phyloP scores from a whole-genome alignment of 2,888 invertebrate species.

The Xestia c-nigrum region DNA sequence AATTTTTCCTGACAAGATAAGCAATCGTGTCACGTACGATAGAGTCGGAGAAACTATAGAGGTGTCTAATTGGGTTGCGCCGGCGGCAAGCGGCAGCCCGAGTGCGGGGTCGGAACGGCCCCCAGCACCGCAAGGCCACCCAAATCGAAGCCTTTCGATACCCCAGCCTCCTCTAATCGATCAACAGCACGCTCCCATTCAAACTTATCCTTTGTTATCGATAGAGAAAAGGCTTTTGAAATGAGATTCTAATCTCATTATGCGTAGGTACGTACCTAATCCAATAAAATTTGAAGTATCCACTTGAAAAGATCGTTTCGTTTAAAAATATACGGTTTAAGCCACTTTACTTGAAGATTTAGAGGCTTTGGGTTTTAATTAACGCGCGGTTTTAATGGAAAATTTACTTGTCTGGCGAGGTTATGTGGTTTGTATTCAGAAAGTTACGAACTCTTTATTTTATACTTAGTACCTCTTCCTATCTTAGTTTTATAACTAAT shows the following conservation, averaged over 20 bases:
- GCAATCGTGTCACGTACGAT: conserved; percentile 60
- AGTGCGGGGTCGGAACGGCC: conserved; percentile 38
- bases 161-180: conserved; percentile 58
- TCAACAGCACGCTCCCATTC: conserved; percentile 64
- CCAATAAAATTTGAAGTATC: conserved; percentile 64
- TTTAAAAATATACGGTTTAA: conserved; percentile 61
- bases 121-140: conserved; percentile 36
- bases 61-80: conserved; percentile 62
- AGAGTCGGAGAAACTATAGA: conserved; percentile 49
- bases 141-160: conserved; percentile 55
- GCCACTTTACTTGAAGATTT: conserved; percentile 59
- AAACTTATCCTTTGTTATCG: conserved; percentile 67
- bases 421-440: conserved; percentile 26
- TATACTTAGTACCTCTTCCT: neutral
- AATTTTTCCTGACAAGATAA: conserved; percentile 54
- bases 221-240: conserved; percentile 67
- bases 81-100: conserved; percentile 49
- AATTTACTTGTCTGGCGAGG: conserved; percentile 51
- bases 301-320: conserved; percentile 58
- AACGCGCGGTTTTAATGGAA: conserved; percentile 60
- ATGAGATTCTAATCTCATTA: conserved; percentile 67
- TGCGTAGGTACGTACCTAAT: conserved; percentile 59
- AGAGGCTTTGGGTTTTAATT: conserved; percentile 59
- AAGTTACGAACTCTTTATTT: conserved; percentile 27
- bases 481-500: neutral